Base-by-base conservation (phyloP, 1,140 invertebrate species). In the Lepidurus arcticus region DNA sequence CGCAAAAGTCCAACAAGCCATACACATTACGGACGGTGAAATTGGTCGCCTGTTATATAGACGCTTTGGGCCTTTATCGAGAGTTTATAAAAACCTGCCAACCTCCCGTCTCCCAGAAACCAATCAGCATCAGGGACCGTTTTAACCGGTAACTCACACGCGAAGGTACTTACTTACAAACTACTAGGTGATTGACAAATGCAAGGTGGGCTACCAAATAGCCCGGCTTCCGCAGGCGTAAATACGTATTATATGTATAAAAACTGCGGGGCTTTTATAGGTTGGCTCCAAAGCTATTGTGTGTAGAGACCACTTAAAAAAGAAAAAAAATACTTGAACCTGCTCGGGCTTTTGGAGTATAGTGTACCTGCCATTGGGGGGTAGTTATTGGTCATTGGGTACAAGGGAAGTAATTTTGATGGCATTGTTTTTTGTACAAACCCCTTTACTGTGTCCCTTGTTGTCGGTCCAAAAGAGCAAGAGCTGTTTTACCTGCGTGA, bases 401-500 rank as follows among this genome's bases (percentile, higher is more conserved):
- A 21, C 53, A 13, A n/a, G 21, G 53, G 53, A 65, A 65, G 13
- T 9, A 21, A 7, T 65, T 65, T 65, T 13, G 16, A 65, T n/a
- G 21, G 53, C 53, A 21, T 16, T 13, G 16, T 65, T 13, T 65
- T 65, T 65, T 65, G 53, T 65, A 21, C 53, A 65, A 65, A 21
- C 13, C 53, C 7, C 21, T 65, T 21, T 13, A 21, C 21, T 65
- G 53, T 65, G 53, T 16, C 7, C 53, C 13, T 13, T 65, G 53
- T 21, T 10, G 53, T 21, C 53, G 21, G 21, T 65, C 21, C 53
- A 6, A 65, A 9, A 65, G 53, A 65, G 53, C 9, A n/a, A 65
- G 21, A 65, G 13, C 53, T 65, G 21, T 65, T 65, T 65, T 65
- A 65, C 53, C 53, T 65, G 53, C 53, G 53, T 65, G 53, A 65